Conservation (phyloP, 1,140 invertebrate species). For the Asobara japonica region DNA sequence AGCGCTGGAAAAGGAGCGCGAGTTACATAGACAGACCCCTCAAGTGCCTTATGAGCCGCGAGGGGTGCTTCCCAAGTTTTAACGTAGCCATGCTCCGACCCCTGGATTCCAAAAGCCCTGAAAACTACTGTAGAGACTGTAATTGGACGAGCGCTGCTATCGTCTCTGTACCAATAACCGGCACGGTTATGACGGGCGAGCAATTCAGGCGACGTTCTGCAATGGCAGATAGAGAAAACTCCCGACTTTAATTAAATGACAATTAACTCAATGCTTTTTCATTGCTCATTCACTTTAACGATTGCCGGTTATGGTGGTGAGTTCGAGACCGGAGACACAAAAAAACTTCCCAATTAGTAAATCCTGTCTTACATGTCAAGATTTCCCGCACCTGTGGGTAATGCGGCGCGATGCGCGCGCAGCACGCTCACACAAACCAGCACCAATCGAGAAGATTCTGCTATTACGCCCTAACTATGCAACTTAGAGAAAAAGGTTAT, state of each 20-base stretch:
- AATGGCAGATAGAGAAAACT: background rate
- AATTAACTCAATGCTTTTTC: background rate
- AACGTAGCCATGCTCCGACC: slow-evolving; percentile 22
- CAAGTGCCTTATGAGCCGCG: slow-evolving; percentile 31
- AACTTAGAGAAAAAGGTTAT: no score
- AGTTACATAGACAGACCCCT: background rate
- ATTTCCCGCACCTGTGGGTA: no score
- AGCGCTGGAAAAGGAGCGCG: background rate
- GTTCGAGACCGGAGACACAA: no score
- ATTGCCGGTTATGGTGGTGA: background rate
- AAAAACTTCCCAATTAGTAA: no score
- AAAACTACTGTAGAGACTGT: slow-evolving; percentile 35
- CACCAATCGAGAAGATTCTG: no score
- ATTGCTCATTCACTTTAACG: background rate
- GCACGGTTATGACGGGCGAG: slow-evolving; percentile 35
- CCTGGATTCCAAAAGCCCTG: background rate
- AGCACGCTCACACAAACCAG: no score
- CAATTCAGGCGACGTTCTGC: background rate
- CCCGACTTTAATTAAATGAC: slow-evolving; percentile 10
- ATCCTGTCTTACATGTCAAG: no score
- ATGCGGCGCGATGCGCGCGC: no score
- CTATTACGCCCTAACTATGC: no score
- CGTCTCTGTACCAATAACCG: slow-evolving; percentile 42
- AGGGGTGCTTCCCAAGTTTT: slow-evolving; percentile 33
- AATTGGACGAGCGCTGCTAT: slow-evolving; percentile 41